phyloP scores from a whole-genome alignment of 2,113 vertebrate genomes.

The Centrocercus urophasianus region DNA sequence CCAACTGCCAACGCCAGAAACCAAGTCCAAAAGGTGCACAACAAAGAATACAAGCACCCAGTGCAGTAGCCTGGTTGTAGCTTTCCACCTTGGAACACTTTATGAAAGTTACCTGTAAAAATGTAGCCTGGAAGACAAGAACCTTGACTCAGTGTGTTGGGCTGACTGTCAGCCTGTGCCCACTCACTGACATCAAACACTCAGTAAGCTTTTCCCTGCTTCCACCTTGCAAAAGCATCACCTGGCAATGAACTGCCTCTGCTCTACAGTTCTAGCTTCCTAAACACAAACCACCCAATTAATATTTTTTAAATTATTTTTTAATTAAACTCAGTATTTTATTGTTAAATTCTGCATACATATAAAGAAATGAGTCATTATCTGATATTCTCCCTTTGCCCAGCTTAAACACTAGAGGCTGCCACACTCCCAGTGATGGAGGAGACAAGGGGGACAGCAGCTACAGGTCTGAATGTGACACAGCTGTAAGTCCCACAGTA shows the following conservation, averaged over 20 bases:
- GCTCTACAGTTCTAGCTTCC: neutral
- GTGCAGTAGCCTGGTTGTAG: neutral
- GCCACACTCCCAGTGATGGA: neutral
- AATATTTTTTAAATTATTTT: too few relatives aligned
- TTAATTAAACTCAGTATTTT: neutral
- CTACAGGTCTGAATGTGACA: neutral
- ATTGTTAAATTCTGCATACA: neutral
- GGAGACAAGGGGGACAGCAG: neutral
- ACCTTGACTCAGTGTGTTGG: neutral
- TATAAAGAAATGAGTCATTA: neutral
- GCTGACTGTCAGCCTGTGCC: neutral
- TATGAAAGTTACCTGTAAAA: neutral
- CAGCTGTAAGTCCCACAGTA: neutral
- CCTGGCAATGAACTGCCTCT: neutral
- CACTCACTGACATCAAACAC: neutral
- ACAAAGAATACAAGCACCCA: neutral
- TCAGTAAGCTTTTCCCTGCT: neutral
- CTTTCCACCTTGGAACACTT: neutral
- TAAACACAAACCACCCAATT: neutral
- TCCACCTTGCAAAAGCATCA: neutral
- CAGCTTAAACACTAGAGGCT: neutral
- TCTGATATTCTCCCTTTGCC: neutral
- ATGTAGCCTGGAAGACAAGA: neutral
- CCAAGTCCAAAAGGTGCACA: neutral
- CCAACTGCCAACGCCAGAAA: neutral